Conservation (phyloP, 2,113 vertebrate genomes). For the Chiloscyllium plagiosum region DNA sequence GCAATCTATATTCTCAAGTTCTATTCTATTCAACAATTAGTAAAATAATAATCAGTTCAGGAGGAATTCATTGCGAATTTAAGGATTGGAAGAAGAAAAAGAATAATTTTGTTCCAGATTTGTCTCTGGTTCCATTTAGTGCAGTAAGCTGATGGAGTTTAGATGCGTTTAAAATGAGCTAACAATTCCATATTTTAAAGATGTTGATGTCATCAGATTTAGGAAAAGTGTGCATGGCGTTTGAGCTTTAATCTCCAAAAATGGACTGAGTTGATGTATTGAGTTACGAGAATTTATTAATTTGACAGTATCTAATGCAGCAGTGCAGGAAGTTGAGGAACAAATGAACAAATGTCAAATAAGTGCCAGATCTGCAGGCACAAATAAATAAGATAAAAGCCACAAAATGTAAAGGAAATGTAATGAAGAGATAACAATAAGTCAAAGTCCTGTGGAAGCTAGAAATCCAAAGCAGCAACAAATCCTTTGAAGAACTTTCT, state of each 20-base stretch:
- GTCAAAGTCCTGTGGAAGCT: too few species aligned
- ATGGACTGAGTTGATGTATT: too few species aligned
- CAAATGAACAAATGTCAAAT: not conserved
- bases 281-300: not conserved
- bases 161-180: not conserved
- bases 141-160: not conserved
- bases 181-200: not conserved
- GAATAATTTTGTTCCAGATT: not conserved
- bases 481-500: not conserved
- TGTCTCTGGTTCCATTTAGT: not conserved
- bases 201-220: not conserved
- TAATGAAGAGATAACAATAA: not conserved
- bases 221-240: not conserved
- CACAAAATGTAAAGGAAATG: not conserved
- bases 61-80: not conserved
- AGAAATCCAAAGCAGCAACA: not conserved
- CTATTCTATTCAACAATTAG: not conserved
- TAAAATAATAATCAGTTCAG: not conserved
- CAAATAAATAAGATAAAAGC: not conserved
- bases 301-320: not conserved
- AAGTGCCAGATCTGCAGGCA: not conserved
- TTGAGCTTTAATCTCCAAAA: not conserved
- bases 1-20: not conserved
- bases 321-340: not conserved
- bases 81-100: not conserved